A percentile compares a stretch with the other conserved stretches of the same genome.
Evolutionary conservation across 2,888 invertebrate genomes (phyloP).

Genomic region (Opisthograptis luteolata): DNA sequence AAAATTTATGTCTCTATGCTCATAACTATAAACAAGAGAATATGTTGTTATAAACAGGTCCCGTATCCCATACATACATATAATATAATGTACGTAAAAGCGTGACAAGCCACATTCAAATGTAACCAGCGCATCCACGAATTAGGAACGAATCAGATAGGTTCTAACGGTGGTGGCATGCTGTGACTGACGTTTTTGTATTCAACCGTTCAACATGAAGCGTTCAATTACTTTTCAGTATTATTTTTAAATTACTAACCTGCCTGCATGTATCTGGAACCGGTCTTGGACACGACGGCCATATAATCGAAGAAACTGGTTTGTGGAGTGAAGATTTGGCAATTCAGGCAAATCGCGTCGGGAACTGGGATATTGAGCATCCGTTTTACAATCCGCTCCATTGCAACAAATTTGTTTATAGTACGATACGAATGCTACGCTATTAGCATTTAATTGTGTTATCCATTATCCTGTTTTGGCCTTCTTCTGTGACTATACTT

Average conservation of each 20-base stretch:
- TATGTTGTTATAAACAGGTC: no score
- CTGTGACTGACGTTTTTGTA: constrained; percentile 16
- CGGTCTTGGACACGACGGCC: constrained; percentile 57
- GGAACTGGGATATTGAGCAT: constrained; percentile 16
- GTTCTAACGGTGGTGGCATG: constrained; percentile 18
- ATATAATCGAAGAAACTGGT: constrained; percentile 64
- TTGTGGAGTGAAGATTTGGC: constrained; percentile 57
- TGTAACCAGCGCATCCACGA: constrained; percentile 22
- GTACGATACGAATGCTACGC: no score
- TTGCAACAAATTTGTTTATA: no score
- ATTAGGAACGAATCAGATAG: constrained; percentile 38
- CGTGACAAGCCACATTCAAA: constrained; percentile 33
- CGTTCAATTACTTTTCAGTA: constrained; percentile 40
- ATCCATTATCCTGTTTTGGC: no score
- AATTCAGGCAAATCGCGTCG: constrained; percentile 59
- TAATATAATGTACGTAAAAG: no score
- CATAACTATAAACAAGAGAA: no score
- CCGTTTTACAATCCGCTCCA: no score
- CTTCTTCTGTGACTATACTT: no score
- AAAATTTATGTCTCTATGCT: no score
- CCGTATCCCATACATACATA: constrained; percentile 16
- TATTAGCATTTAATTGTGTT: no score
- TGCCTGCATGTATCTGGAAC: constrained; percentile 51
- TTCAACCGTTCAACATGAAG: constrained; percentile 33
- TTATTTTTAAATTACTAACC: constrained; percentile 48